Evolutionary conservation across 2,113 vertebrate species (phyloP).

Genomic region (Petaurus breviceps): DNA sequence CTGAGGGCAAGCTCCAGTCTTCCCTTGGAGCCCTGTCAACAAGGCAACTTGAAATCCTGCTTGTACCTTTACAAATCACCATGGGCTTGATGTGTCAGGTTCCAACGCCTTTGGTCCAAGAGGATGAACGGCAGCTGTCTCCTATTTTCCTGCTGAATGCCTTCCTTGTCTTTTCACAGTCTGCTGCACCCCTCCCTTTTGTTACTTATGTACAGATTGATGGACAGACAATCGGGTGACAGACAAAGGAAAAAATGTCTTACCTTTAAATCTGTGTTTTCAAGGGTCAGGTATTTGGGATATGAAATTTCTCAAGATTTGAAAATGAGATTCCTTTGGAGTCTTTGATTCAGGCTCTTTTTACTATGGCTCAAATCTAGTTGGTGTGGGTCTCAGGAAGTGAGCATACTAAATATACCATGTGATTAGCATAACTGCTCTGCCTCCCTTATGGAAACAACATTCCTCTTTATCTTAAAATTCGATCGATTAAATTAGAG

Average conservation of each 20-base stretch:
- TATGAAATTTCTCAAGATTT: conserved; percentile 47
- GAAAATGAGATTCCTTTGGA: conserved; percentile 22
- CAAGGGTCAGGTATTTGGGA: conserved; percentile 2
- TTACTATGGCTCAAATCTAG: neutral
- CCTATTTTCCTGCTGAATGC: conserved; percentile 39
- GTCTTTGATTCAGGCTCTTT: neutral
- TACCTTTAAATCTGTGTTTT: neutral
- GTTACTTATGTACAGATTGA: neutral
- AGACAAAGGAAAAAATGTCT: accelerated
- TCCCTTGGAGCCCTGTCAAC: neutral
- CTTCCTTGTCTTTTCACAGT: conserved; percentile 41
- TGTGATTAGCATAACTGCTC: neutral
- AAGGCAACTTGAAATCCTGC: conserved; percentile 32
- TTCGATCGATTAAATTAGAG: conserved; percentile 27
- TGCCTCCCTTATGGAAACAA: neutral
- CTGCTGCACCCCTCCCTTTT: neutral
- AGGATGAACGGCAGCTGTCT: neutral
- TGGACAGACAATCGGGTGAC: conserved; percentile 10
- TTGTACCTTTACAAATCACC: conserved; percentile 28
- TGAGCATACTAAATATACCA: neutral
- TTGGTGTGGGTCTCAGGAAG: neutral
- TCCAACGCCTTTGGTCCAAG: neutral
- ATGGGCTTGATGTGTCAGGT: neutral
- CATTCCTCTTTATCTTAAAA: neutral
- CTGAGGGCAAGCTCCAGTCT: neutral